Evolutionary conservation across 2,113 vertebrate genomes (phyloP), one percentile per base, ranked within the genome.

Genomic region (Verasper variegatus): DNA sequence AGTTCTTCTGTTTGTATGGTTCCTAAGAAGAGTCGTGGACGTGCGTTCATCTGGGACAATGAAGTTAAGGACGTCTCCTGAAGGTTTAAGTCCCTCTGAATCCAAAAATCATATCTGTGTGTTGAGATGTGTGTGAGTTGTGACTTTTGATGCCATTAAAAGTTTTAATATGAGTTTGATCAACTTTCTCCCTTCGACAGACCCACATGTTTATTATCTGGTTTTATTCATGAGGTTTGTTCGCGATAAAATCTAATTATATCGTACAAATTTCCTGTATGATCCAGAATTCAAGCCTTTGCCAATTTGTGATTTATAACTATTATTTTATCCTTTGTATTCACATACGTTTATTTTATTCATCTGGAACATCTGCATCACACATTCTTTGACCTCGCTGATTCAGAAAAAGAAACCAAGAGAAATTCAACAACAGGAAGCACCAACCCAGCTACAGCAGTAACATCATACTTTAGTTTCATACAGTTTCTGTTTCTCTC

Each of bases 401-500:
- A 65, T 31, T 31, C 1, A 61, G 31, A 37, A 57, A 14, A 27
- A 71, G n/a, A 74, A 65, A 71, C 59, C 8, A 49, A 64, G 13
- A 54, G 47, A 69, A 68, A 71, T 8, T 47, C 11, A n/a, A 66
- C 18, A 78, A 58, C 23, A 60, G 64, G 74, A 68, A 86, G 73
- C 74, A 81, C 68, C 74, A 86, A 68, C 72, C 71, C 68, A 76
- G 72, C 47, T 63, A 76, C 70, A 70, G 31, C 68, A 80, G 77
- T 58, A 65, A 62, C 63, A 24, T 70, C 18, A 47, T 68, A 70
- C 85, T 84, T 83, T 76, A 80, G 57, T 84, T 31, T 65, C 45
- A 23, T 9, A 13, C 55, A 65, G 69, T 64, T 73, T 82, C 74
- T 69, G 71, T 81, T 70, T 82, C 61, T 57, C 26, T 85, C 56